These are phyloP conservation scores for Channa argus DNA, from an alignment of 2,113 vertebrate species.

Conservation along the genomic window DNA sequence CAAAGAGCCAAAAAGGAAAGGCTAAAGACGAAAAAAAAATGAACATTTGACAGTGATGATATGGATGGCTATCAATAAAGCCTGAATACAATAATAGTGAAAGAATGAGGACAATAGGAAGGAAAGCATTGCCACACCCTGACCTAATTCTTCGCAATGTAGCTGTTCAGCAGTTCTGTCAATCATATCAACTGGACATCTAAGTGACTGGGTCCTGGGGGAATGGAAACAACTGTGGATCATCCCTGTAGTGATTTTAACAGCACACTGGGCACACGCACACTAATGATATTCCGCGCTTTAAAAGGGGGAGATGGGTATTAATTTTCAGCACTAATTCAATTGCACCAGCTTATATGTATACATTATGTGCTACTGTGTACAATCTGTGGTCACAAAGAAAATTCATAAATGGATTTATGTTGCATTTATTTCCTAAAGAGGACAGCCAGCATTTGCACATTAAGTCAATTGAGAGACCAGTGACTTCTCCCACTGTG, in stretches of 20 bases:
- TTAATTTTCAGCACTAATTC: not conserved
- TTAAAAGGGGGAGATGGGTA: not conserved
- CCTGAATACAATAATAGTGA: slow-evolving; percentile 62
- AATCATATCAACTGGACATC: slow-evolving; percentile 69
- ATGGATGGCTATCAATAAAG: slow-evolving; percentile 33
- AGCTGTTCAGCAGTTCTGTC: slow-evolving; percentile 63
- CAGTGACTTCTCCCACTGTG: slow-evolving; percentile 71
- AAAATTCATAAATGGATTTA: not conserved
- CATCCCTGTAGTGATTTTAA: slow-evolving; percentile 22
- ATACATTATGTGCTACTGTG: not conserved
- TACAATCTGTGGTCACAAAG: not conserved
- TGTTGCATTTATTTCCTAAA: slow-evolving; percentile 1
- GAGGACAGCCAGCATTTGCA: slow-evolving; percentile 19
- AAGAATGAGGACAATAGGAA: slow-evolving; percentile 78
- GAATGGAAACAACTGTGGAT: slow-evolving; percentile 38
- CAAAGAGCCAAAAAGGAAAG: not conserved
- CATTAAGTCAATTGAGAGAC: slow-evolving; percentile 49
- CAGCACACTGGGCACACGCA: slow-evolving; percentile 4
- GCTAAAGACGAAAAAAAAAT: slow-evolving; percentile 15
- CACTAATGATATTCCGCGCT: not conserved
- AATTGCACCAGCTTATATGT: not conserved
- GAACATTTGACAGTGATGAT: slow-evolving; percentile 27
- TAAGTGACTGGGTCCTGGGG: slow-evolving; percentile 51
- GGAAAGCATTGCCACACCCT: slow-evolving; percentile 72
- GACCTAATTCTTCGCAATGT: slow-evolving; percentile 69